These are phyloP conservation scores for Drosophila birchii DNA, from an alignment of 2,888 invertebrate genomes.

Conservation along the genomic window DNA sequence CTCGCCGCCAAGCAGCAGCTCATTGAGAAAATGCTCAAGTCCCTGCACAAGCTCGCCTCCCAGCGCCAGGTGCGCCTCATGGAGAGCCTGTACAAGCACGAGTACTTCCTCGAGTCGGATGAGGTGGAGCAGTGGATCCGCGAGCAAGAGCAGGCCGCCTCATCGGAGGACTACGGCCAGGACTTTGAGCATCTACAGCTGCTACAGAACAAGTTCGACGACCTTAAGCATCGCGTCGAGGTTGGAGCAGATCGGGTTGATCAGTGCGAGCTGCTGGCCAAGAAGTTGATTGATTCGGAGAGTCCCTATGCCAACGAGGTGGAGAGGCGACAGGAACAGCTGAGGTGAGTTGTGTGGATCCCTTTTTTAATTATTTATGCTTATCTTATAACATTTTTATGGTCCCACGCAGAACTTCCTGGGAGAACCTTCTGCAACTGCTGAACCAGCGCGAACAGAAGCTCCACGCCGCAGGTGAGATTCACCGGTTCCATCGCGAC, in stretches of 20 bases:
- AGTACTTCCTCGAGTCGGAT: slow-evolving; percentile 94
- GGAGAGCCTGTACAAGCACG: slow-evolving; percentile 95
- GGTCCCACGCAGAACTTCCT: slow-evolving; percentile 87
- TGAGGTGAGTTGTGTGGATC: slow-evolving; percentile 88
- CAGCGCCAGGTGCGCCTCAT: slow-evolving; percentile 93
- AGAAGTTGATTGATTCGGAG: slow-evolving; percentile 93
- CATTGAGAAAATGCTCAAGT: slow-evolving; percentile 91
- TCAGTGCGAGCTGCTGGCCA: slow-evolving; percentile 95
- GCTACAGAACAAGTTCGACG: slow-evolving; percentile 95
- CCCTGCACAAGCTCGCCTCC: slow-evolving; percentile 92
- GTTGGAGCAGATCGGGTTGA: slow-evolving; percentile 95
- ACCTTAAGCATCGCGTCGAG: slow-evolving; percentile 95
- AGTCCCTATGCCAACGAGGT: slow-evolving; percentile 94
- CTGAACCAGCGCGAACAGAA: slow-evolving; percentile 94
- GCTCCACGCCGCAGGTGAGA: slow-evolving; percentile 96
- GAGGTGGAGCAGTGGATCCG: slow-evolving; percentile 97
- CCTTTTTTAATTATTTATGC: too few relatives aligned
- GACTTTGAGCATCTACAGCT: slow-evolving; percentile 96
- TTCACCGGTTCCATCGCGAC: slow-evolving; percentile 98
- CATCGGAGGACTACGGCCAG: slow-evolving; percentile 96
- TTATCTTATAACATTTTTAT: neutral
- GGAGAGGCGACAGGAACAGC: slow-evolving; percentile 92
- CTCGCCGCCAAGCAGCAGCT: slow-evolving; percentile 91
- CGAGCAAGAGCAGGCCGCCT: slow-evolving; percentile 94
- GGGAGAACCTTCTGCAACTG: slow-evolving; percentile 94